Evolutionary conservation across 1,140 invertebrate genomes (phyloP).

Genomic region (Venturia canescens): DNA sequence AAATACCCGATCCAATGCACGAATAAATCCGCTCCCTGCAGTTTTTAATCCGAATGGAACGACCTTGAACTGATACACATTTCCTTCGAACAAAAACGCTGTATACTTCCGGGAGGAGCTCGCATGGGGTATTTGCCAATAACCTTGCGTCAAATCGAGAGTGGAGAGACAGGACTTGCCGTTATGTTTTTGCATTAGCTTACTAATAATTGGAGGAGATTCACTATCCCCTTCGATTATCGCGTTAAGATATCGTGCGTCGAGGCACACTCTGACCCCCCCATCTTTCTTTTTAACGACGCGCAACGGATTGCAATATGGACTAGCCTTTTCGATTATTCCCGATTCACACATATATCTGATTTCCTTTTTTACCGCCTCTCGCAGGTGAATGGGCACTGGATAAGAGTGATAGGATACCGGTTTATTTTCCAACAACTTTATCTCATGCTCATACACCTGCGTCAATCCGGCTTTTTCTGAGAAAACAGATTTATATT

Average conservation of each 20-base stretch:
- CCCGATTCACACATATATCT: slow-evolving; percentile 49
- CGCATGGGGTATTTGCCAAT: slow-evolving; percentile 66
- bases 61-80: slow-evolving; percentile 44
- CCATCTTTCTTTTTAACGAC: slow-evolving; percentile 31
- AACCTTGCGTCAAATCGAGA: slow-evolving; percentile 64
- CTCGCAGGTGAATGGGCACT: slow-evolving; percentile 43
- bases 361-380: slow-evolving; percentile 29
- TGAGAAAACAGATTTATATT: slow-evolving; percentile 41
- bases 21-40: slow-evolving; percentile 44
- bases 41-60: slow-evolving; percentile 40
- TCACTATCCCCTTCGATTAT: slow-evolving; percentile 37
- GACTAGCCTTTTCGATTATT: slow-evolving; percentile 55
- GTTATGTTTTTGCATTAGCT: slow-evolving; percentile 56
- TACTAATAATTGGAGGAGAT: slow-evolving; percentile 40
- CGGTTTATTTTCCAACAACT: slow-evolving; percentile 38
- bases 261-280: slow-evolving; percentile 51
- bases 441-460: slow-evolving; percentile 50
- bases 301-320: slow-evolving; percentile 64
- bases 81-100: slow-evolving; percentile 61
- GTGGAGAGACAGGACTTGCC: slow-evolving; percentile 50
- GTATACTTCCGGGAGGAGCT: slow-evolving; percentile 52
- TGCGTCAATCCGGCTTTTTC: slow-evolving; percentile 38
- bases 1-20: slow-evolving; percentile 26
- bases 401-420: slow-evolving; percentile 48
- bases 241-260: slow-evolving; percentile 44